Conservation (phyloP, 2,888 invertebrate genomes). For the Phengaris alcon region DNA sequence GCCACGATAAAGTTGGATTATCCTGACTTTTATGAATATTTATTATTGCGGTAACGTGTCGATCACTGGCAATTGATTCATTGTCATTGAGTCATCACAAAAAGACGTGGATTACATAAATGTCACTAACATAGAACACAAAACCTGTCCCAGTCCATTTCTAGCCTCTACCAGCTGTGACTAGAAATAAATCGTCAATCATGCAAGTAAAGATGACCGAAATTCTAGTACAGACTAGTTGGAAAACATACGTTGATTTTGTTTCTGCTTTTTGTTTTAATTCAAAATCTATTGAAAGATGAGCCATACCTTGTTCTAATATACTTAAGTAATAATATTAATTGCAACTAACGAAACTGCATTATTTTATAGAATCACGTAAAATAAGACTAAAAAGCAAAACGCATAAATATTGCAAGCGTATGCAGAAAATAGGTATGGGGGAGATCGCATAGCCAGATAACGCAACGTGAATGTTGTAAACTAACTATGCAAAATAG, state of each 20-base stretch:
- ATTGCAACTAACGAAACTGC: slow-evolving; percentile 25
- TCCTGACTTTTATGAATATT: too few relatives aligned
- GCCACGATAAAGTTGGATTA: too few relatives aligned
- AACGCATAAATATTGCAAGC: slow-evolving; percentile 46
- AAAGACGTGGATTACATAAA: slow-evolving; percentile 12
- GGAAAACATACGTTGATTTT: not conserved
- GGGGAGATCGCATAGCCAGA: slow-evolving; percentile 58
- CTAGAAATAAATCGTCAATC: slow-evolving; percentile 10
- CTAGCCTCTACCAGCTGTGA: not conserved
- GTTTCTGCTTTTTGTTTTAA: not conserved
- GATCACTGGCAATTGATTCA: not conserved
- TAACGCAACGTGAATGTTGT: slow-evolving; percentile 48
- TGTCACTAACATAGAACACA: slow-evolving; percentile 16
- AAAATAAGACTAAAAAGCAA: slow-evolving; percentile 45
- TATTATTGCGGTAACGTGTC: not conserved
- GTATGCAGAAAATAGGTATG: slow-evolving; percentile 57
- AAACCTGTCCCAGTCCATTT: slow-evolving; percentile 14
- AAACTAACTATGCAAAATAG: slow-evolving; percentile 50
- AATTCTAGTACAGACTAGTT: not conserved
- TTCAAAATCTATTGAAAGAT: not conserved
- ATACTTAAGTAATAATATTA: slow-evolving; percentile 6
- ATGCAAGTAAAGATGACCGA: not conserved
- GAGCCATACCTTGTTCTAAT: not conserved
- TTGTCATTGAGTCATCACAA: slow-evolving; percentile 10
- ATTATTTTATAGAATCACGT: slow-evolving; percentile 38